Percentiles rank a stretch among this genome's conserved stretches.
phyloP scores from a whole-genome alignment of 1,140 invertebrate genomes.

The Alviniconcha marisindica region DNA sequence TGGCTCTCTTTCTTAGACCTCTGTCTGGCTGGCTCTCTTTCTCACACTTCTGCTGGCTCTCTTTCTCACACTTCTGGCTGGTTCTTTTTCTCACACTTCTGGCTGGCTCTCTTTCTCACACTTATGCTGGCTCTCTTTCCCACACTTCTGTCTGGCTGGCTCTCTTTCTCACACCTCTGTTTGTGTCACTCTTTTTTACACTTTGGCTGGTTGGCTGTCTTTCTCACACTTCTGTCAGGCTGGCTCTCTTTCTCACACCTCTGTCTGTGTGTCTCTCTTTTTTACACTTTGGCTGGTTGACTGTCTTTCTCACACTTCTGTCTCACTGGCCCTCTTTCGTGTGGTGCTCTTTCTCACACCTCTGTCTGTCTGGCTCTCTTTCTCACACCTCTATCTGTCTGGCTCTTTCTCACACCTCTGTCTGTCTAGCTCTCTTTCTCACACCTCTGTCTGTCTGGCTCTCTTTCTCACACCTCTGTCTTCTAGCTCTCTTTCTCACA shows the following conservation, averaged over 20 bases:
- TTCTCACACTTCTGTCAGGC: neutral
- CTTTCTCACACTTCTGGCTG: too few species aligned
- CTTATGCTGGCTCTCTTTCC: too few species aligned
- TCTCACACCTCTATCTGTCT: constrained; percentile 14
- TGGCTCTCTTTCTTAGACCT: too few species aligned
- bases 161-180: too few species aligned
- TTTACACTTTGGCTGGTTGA: neutral
- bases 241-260: too few species aligned
- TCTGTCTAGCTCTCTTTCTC: constrained; percentile 13
- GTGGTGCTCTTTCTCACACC: neutral
- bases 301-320: too few species aligned
- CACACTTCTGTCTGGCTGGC: too few species aligned
- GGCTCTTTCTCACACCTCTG: neutral
- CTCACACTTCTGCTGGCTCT: too few species aligned
- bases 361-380: neutral
- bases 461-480: neutral
- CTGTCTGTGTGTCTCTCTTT: neutral
- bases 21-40: too few species aligned
- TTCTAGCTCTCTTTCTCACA: neutral
- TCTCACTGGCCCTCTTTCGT: too few species aligned
- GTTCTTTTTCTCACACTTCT: too few species aligned
- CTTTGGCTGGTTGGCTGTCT: neutral
- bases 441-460: neutral
- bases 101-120: too few species aligned
- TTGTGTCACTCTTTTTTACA: neutral